These are phyloP conservation scores for Cyclargus thomasi DNA, from an alignment of 1,140 invertebrate genomes.

Conservation along the genomic window DNA sequence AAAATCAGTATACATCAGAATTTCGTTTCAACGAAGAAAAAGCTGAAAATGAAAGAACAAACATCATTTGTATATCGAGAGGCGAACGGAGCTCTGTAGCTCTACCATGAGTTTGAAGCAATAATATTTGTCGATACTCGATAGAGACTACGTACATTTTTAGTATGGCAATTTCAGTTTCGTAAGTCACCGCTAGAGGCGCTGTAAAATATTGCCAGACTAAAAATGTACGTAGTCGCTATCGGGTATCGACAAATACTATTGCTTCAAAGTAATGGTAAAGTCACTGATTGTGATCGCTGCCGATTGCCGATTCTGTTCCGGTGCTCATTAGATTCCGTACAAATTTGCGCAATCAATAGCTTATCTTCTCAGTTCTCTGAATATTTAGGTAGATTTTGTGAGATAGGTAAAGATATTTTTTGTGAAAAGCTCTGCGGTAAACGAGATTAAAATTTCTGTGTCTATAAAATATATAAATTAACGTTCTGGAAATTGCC, in stretches of 20 bases:
- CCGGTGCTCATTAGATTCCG: background rate
- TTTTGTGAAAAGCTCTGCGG: too few relatives aligned
- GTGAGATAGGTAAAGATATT: too few relatives aligned
- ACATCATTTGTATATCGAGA: constrained; percentile 30
- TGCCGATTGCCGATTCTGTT: constrained; percentile 23
- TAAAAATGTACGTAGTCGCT: too few relatives aligned
- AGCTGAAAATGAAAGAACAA: constrained; percentile 28
- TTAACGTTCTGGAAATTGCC: background rate
- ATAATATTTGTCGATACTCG: too few relatives aligned
- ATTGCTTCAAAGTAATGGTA: too few relatives aligned
- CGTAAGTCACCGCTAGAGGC: too few relatives aligned
- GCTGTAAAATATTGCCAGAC: too few relatives aligned
- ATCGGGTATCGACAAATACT: too few relatives aligned
- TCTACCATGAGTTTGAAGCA: too few relatives aligned
- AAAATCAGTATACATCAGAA: constrained; percentile 28
- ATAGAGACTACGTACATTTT: too few relatives aligned
- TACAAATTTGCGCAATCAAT: background rate
- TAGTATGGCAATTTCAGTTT: too few relatives aligned
- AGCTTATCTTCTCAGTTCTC: background rate
- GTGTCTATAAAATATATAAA: background rate
- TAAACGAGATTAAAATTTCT: too few relatives aligned
- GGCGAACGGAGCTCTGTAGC: constrained; percentile 16
- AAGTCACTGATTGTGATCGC: constrained; percentile 2
- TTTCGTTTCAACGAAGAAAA: constrained; percentile 25
- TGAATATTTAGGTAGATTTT: background rate